A percentile compares a stretch with the other conserved stretches of the same genome.
Evolutionary conservation across 2,888 invertebrate genomes (phyloP).

Genomic region (Euproctis similis): DNA sequence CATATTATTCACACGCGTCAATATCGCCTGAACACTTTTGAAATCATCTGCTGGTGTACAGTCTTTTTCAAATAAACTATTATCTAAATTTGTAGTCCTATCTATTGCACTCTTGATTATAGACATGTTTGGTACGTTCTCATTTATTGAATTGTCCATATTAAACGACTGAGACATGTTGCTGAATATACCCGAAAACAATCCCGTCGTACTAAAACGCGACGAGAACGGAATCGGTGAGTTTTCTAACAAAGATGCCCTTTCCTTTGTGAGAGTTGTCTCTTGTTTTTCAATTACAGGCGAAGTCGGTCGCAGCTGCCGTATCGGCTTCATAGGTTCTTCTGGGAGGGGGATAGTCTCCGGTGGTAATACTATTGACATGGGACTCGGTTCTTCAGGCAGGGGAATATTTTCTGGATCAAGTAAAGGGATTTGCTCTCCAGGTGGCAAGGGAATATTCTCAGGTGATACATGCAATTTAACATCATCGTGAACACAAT

Average conservation of each 20-base stretch:
- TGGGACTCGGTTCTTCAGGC: conserved; percentile 52
- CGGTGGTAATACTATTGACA: conserved; percentile 43
- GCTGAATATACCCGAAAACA: conserved; percentile 65
- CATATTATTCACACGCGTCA: conserved; percentile 71
- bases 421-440: conserved; percentile 63
- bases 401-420: conserved; percentile 56
- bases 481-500: conserved; percentile 37
- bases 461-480: conserved; percentile 52
- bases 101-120: conserved; percentile 72
- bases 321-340: conserved; percentile 44
- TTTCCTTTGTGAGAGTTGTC: conserved; percentile 28
- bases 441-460: conserved; percentile 60
- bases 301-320: conserved; percentile 21
- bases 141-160: conserved; percentile 46
- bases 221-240: conserved; percentile 49
- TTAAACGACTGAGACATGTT: conserved; percentile 54
- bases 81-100: conserved; percentile 66
- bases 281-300: conserved; percentile 31
- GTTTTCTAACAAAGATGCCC: conserved; percentile 45
- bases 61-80: conserved; percentile 59
- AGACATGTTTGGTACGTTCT: conserved; percentile 63
- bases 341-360: conserved; percentile 61
- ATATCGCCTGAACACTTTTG: conserved; percentile 65
- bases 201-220: conserved; percentile 56
- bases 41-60: conserved; percentile 59